phyloP scores from a whole-genome alignment of 2,888 invertebrate genomes.

The Lycocerus yunnanus region DNA sequence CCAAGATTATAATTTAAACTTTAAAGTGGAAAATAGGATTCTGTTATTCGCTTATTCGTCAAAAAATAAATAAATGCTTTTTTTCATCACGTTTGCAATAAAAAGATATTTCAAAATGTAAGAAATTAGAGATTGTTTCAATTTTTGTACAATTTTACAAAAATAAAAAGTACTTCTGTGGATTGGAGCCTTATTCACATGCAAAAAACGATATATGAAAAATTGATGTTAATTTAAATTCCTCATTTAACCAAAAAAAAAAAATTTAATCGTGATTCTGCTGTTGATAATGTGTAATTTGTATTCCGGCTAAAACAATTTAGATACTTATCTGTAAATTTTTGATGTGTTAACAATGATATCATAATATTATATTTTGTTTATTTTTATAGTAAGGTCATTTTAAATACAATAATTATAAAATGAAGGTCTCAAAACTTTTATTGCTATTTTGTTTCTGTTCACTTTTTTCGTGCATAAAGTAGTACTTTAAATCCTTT shows the following conservation, averaged over 20 bases:
- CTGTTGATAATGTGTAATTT: not conserved
- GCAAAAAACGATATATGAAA: no score
- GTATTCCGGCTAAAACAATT: not conserved
- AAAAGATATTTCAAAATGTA: no score
- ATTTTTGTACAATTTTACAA: no score
- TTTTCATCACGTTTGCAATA: no score
- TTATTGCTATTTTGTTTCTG: not conserved
- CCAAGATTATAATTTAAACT: no score
- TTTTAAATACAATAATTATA: not conserved
- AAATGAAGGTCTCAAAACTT: not conserved
- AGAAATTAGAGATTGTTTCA: no score
- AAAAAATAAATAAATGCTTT: no score
- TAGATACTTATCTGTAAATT: slow-evolving; percentile 4
- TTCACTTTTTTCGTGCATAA: not conserved
- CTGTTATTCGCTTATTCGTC: no score
- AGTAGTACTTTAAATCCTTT: not conserved
- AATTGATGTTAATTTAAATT: not conserved
- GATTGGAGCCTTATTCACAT: no score
- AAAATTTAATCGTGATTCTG: not conserved
- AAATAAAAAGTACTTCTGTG: no score
- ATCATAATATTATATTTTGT: slow-evolving; percentile 4
- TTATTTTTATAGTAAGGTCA: slow-evolving; percentile 2
- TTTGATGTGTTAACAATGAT: slow-evolving; percentile 1
- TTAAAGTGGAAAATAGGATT: no score
- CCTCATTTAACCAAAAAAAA: not conserved